A percentile compares a stretch with the other conserved stretches of the same genome.
Evolutionary conservation across 2,113 vertebrate genomes (phyloP).

Genomic region (Channa argus): DNA sequence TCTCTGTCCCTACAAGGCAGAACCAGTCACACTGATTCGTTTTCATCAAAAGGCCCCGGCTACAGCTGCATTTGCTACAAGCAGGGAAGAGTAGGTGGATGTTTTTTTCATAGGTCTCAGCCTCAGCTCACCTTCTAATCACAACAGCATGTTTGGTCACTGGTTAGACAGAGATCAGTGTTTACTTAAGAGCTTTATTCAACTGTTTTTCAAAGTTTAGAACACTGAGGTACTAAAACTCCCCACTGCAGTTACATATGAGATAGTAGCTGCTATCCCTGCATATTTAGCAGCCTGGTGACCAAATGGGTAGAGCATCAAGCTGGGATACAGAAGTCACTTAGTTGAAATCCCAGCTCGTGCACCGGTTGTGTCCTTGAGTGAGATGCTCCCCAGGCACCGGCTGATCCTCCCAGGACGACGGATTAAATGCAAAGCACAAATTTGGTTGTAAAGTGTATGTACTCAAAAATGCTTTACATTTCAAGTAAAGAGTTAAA

Average conservation of each 20-base stretch:
- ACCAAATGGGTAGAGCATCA: too few species aligned
- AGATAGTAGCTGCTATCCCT: neutral
- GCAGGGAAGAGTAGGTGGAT: neutral
- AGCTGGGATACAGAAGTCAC: too few species aligned
- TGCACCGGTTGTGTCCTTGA: too few species aligned
- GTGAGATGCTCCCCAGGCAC: too few species aligned
- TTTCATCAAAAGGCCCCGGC: slow-evolving; percentile 29
- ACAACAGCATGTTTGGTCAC: slow-evolving; percentile 4
- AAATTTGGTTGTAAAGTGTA: too few species aligned
- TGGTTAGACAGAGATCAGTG: neutral
- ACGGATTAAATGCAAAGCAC: too few species aligned
- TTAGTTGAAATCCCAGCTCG: too few species aligned
- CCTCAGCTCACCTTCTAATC: neutral
- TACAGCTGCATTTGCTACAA: slow-evolving; percentile 37
- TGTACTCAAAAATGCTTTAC: too few species aligned
- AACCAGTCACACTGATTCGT: slow-evolving; percentile 26
- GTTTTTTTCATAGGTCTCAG: slow-evolving; percentile 18
- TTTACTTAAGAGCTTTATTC: neutral
- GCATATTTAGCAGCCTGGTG: neutral
- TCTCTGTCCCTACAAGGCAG: slow-evolving; percentile 58
- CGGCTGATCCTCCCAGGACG: too few species aligned
- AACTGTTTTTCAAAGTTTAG: neutral
- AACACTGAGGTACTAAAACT: neutral
- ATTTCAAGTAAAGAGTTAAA: too few species aligned
- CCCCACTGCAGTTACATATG: neutral